Conservation (phyloP, 2,797 vertebrate genomes). For the Sebastes hubbsi region DNA sequence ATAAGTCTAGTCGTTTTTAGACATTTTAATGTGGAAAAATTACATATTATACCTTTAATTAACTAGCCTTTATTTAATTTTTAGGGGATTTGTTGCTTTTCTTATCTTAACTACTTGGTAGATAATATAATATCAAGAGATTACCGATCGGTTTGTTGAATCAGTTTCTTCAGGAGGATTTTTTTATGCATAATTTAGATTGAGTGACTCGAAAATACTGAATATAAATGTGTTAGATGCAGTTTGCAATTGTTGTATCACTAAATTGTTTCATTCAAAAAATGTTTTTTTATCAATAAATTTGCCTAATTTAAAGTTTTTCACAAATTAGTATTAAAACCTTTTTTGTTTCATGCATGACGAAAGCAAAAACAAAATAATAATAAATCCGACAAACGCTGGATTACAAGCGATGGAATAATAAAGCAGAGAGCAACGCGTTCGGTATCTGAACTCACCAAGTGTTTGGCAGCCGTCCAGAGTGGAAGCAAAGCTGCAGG, state of each 20-base stretch:
- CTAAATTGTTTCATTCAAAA: background rate
- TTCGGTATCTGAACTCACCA: conserved; percentile 74
- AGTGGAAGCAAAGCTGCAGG: conserved; percentile 87
- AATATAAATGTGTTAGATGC: background rate
- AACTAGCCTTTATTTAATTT: no score
- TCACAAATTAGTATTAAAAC: no score
- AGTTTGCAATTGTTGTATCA: background rate
- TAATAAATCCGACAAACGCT: background rate
- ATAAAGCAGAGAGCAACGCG: background rate
- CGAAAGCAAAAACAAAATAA: background rate
- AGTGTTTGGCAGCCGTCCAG: conserved; percentile 86
- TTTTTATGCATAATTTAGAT: background rate
- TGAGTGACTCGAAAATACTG: background rate
- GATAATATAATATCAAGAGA: no score
- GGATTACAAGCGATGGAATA: background rate
- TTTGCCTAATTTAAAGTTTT: no score
- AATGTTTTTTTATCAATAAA: no score
- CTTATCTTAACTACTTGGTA: no score
- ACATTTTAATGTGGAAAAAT: no score
- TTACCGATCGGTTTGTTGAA: no score
- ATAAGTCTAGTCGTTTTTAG: no score
- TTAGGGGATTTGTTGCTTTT: no score
- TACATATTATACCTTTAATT: background rate
- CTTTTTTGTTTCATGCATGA: background rate
- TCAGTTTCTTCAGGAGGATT: no score